Conservation (phyloP, 2,888 invertebrate species). For the Morinoia aosen region DNA sequence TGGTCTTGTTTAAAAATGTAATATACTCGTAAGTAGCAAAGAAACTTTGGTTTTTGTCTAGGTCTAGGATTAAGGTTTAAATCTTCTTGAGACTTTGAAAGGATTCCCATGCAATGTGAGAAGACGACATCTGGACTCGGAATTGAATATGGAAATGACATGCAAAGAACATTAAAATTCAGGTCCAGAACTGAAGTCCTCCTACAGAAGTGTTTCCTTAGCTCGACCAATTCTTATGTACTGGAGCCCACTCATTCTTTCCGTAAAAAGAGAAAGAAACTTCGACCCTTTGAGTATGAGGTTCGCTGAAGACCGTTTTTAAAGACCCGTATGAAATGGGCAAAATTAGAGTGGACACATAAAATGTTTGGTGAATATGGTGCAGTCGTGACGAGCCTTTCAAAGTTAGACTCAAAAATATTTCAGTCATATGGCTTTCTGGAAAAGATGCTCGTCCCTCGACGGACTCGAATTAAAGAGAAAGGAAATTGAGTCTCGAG, state of each 20-base stretch:
- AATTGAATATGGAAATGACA: conserved; percentile 50
- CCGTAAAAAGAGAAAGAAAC: not conserved
- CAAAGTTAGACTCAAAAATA: not conserved
- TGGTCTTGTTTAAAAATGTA: not conserved
- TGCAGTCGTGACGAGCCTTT: conserved; percentile 38
- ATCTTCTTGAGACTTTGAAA: conserved; percentile 41
- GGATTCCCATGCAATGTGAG: conserved; percentile 44
- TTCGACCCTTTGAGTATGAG: conserved; percentile 21
- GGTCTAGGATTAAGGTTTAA: not conserved
- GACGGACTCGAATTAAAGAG: conserved; percentile 35
- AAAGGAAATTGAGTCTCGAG: conserved; percentile 48
- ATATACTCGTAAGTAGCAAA: not conserved
- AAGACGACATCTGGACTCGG: conserved; percentile 47
- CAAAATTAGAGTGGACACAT: conserved; percentile 24
- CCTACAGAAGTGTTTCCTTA: conserved; percentile 25
- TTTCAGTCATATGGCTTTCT: not conserved
- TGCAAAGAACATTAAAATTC: conserved; percentile 52
- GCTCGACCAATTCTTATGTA: conserved; percentile 39
- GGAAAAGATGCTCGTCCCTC: conserved; percentile 12
- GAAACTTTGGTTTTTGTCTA: not conserved
- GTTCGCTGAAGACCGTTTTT: not conserved
- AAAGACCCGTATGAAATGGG: not conserved
- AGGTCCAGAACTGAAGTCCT: conserved; percentile 3
- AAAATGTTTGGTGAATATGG: conserved; percentile 19
- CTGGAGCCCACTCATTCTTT: conserved; percentile 29